Conservation (phyloP, 2,113 vertebrate species). For the Daubentonia madagascariensis region DNA sequence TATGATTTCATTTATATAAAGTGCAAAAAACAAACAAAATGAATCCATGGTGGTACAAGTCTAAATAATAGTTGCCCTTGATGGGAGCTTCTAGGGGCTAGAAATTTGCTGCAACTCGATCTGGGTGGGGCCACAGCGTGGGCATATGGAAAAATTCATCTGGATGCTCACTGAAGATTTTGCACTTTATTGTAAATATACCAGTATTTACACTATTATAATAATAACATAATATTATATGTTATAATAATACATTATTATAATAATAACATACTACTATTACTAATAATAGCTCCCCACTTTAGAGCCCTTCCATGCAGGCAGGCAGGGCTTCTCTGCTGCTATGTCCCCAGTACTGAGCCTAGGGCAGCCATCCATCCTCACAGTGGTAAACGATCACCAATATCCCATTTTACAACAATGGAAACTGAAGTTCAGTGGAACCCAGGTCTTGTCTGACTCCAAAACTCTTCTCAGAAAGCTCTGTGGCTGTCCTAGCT, state of each 20-base stretch:
- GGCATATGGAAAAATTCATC: fast-evolving
- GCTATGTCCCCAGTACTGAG: fast-evolving
- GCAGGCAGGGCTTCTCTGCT: not conserved
- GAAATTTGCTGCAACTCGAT: not conserved
- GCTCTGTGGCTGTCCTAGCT: not conserved
- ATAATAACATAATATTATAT: not conserved
- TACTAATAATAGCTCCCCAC: not conserved
- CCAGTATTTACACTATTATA: not conserved
- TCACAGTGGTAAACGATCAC: fast-evolving
- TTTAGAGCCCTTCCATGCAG: not conserved
- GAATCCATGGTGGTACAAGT: not conserved
- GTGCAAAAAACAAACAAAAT: not conserved
- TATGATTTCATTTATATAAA: not conserved
- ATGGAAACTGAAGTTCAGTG: fast-evolving
- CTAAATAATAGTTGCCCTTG: not conserved
- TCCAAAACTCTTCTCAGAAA: not conserved
- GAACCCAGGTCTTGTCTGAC: not conserved
- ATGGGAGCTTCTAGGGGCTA: no score
- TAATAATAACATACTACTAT: no score
- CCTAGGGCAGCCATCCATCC: not conserved
- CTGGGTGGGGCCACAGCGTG: not conserved
- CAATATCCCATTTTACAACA: fast-evolving
- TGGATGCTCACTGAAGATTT: not conserved
- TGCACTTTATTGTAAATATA: not conserved
- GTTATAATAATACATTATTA: no score